Conservation (phyloP, 2,113 vertebrate genomes). For the Hystrix cristata region DNA sequence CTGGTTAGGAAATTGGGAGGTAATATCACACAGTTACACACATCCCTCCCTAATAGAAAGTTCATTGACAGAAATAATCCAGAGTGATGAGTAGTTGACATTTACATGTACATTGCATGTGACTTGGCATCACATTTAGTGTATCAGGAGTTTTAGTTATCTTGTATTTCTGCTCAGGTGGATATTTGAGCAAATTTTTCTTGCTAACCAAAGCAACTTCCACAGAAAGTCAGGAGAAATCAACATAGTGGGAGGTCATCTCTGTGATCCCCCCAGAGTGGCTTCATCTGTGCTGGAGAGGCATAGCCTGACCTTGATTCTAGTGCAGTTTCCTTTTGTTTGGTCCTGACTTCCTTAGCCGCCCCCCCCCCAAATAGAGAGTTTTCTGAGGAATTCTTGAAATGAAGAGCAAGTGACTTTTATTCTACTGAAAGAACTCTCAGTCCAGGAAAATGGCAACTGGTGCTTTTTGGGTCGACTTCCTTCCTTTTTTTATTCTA, state of each 20-base stretch:
- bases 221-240: background rate
- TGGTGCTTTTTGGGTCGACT: background rate
- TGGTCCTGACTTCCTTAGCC: background rate
- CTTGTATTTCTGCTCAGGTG: background rate
- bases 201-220: background rate
- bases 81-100: background rate
- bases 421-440: background rate
- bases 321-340: background rate
- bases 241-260: accelerated
- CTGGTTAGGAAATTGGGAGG: background rate
- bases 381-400: background rate
- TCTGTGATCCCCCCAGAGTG: too few species aligned
- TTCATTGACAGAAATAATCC: background rate
- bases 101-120: background rate
- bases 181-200: background rate
- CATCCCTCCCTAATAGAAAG: background rate
- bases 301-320: background rate
- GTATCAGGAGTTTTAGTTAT: background rate
- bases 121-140: background rate
- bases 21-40: background rate
- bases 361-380: background rate
- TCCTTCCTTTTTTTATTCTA: background rate
- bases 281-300: too few species aligned
- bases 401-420: background rate
- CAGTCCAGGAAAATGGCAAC: background rate